phyloP scores from a whole-genome alignment of 2,888 invertebrate genomes.

The Cyclophora albipunctata region DNA sequence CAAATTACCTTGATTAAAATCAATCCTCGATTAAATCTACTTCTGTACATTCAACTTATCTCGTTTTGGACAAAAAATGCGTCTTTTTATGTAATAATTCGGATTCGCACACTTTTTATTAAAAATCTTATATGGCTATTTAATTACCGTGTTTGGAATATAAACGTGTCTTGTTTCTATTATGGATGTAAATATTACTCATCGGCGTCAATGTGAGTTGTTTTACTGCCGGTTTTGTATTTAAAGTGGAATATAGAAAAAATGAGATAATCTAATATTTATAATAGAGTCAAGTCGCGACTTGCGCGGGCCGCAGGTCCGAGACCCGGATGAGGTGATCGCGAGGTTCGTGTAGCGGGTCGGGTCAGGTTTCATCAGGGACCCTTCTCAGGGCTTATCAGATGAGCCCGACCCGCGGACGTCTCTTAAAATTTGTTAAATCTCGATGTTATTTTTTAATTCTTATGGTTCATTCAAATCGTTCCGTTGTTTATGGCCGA shows the following conservation, averaged over 20 bases:
- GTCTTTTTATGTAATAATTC: no score
- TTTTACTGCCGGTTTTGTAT: conserved; percentile 43
- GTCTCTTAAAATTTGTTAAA: conserved; percentile 66
- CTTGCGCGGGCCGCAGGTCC: conserved; percentile 43
- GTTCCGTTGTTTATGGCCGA: conserved; percentile 71
- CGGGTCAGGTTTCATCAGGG: conserved; percentile 62
- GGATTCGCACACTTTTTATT: no score
- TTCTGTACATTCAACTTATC: no score
- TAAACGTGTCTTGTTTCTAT: conserved; percentile 35
- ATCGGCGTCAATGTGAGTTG: conserved; percentile 40
- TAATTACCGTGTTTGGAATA: conserved; percentile 39
- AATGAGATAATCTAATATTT: conserved; percentile 30
- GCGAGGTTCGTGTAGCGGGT: conserved; percentile 48
- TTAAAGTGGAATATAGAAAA: conserved; percentile 55
- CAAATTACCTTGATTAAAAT: conserved; percentile 23
- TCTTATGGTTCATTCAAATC: conserved; percentile 69
- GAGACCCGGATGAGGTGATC: conserved; percentile 59
- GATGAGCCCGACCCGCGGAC: conserved; percentile 50
- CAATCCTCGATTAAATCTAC: no score
- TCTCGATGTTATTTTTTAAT: conserved; percentile 58
- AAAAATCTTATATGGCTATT: no score
- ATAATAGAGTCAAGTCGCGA: conserved; percentile 56
- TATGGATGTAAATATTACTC: conserved; percentile 45
- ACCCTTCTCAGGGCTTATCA: conserved; percentile 68
- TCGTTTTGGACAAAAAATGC: no score